These are phyloP conservation scores for Thaleichthys pacificus DNA, from an alignment of 2,797 vertebrate genomes.

Conservation along the genomic window DNA sequence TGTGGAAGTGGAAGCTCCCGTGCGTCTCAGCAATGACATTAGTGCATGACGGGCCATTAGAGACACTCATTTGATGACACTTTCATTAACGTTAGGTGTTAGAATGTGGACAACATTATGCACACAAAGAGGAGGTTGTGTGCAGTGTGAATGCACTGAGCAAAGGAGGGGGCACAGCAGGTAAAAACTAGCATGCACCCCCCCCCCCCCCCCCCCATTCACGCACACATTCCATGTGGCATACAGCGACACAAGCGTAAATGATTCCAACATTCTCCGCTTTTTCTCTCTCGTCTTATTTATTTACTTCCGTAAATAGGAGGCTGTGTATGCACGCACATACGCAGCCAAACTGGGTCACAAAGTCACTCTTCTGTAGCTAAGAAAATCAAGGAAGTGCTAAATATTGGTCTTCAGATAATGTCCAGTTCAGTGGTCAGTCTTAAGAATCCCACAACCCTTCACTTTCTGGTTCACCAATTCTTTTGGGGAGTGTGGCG, in stretches of 20 bases:
- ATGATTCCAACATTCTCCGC: too few species aligned
- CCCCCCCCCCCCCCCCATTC: too few species aligned
- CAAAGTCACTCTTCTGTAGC: conserved; percentile 53
- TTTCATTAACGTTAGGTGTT: conserved; percentile 13
- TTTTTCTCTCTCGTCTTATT: too few species aligned
- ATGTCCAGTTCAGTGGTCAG: conserved; percentile 49
- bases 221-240: too few species aligned
- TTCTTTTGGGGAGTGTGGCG: neutral
- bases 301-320: too few species aligned
- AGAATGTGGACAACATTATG: neutral
- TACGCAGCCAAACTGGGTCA: conserved; percentile 44
- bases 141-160: too few species aligned
- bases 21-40: conserved; percentile 52
- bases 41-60: conserved; percentile 40
- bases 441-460: conserved; percentile 40
- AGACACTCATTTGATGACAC: conserved; percentile 50
- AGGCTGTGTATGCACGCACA: neutral
- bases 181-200: too few species aligned
- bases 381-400: conserved; percentile 45
- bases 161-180: too few species aligned
- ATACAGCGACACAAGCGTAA: too few species aligned
- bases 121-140: too few species aligned
- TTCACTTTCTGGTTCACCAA: conserved; percentile 32
- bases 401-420: conserved; percentile 54
- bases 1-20: neutral